Base-by-base conservation (phyloP, 1,140 invertebrate genomes). In the Dendrolimus kikuchii region DNA sequence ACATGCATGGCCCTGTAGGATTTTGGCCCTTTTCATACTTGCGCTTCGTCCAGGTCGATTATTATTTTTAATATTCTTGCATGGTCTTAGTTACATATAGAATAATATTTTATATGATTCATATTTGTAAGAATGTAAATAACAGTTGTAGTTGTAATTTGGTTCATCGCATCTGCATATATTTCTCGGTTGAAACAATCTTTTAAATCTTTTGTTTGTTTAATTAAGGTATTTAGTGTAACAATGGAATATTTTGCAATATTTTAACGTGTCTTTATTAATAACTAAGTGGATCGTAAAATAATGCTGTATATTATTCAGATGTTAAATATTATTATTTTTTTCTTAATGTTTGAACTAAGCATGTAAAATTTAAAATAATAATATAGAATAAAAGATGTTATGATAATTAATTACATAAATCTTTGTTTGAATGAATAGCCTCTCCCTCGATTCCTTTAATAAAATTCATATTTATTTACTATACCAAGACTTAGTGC, bases 341-440 rank as follows among this genome's bases (percentile, higher is more conserved):
- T 71, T 74, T 77, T 79, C 79, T 80, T 81, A 83, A 86, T 83
- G 82, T 86, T 86, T 86, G 71, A 83, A 78, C 71, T 86, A 86
- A 86, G 79, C 81, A 86, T 84, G 81, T 86, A 86, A 86, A 84
- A 86, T 86, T 85, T 78, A 81, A 81, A 81, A 81, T 81, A 85
- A 82, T 82, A 86, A 82, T 86, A 86, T 83, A 86, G 79, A 86
- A 86, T 86, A 86, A 86, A 84, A 86, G 80, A 83, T 86, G 82
- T 86, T 86, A 86, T 79, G 74, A 86, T 86, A 86, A 86, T 81
- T 82, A 82, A 82, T 83, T 83, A 83, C 80, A 82, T 81, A 82
- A 79, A 77, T 77, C 74, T 83, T 79, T 62, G 74, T 83, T 86
- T 86, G 74, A 83, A 80, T 81, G 45, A 51, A 49, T 40, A 69